Base-by-base conservation (phyloP, 2,888 invertebrate genomes). In the Apeira syringaria region DNA sequence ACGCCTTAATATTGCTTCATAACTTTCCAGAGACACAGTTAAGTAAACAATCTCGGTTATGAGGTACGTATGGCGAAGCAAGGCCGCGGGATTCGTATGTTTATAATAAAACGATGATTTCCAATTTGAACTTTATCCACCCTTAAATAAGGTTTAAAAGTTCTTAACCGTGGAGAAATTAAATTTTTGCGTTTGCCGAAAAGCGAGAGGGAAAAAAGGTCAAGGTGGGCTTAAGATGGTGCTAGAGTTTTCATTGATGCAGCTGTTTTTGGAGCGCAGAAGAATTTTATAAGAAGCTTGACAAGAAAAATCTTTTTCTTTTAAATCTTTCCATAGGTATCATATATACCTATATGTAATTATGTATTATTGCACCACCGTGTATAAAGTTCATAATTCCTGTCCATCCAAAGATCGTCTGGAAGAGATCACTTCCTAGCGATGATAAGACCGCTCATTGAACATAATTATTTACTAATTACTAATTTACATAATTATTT, bases 41-140 rank as follows among this genome's bases (percentile, higher is more conserved):
- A 51, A 40, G 43, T 63, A 68, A 71, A 70, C 61, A 67, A 29
- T 13, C 36, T 38, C 18, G 44, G 54, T 58, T 64, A 64, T 61
- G 59, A 56, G 45, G 57, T 61, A 41, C 53, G 53, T 39, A 50
- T 56, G 48, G 42, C 41, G 32, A 40, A 18, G 33, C 61, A 60
- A 66, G 65, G 64, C 53, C 55, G 47, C 7, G 42, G 46, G 41
- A 29, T 18, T 35, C 11, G 31, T 28, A 25, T 38, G 47, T 53
- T 47, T 48, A 46, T 44, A 34, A 46, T 48, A 41, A 49, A 41
- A 8, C 5, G n/a, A 17, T 3, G 3, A 31, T 26, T 8, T 5
- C 34, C 6, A 36, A 11, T 27, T 27, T 40, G 35, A 35, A 35
- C 45, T 35, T 31, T 40, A 24, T 1, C 0, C 1, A 3, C n/a